Conservation (phyloP, 2,888 invertebrate genomes). For the Sclerodermus sp. region DNA sequence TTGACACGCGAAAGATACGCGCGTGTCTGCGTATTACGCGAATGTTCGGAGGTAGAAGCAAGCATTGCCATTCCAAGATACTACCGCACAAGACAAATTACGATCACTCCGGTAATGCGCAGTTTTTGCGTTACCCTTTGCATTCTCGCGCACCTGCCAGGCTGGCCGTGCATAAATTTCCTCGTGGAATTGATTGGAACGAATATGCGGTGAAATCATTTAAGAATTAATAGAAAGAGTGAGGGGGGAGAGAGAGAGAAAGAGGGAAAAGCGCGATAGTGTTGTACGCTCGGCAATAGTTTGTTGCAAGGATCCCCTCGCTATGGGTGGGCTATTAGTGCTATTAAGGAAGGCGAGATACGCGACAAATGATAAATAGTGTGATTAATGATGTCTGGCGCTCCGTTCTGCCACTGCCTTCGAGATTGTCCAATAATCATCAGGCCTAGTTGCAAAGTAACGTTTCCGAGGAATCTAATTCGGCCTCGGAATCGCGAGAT, state of each 20-base stretch:
- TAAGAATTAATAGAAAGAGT: neutral
- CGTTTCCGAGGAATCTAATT: slow-evolving; percentile 1
- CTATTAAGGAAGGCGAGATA: slow-evolving; percentile 39
- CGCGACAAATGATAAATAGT: slow-evolving; percentile 50
- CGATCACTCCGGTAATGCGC: slow-evolving; percentile 6
- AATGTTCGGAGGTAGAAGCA: too few species aligned
- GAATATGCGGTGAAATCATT: slow-evolving; percentile 11
- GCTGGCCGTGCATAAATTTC: slow-evolving; percentile 4
- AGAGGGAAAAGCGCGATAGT: neutral
- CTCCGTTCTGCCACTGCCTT: slow-evolving; percentile 24
- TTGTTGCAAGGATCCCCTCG: slow-evolving; percentile 24
- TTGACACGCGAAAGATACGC: too few species aligned
- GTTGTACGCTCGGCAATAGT: slow-evolving; percentile 25
- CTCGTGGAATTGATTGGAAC: slow-evolving; percentile 14
- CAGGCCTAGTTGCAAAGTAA: slow-evolving; percentile 22
- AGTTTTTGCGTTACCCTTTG: slow-evolving; percentile 1
- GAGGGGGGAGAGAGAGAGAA: slow-evolving; percentile 1
- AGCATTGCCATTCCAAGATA: too few species aligned
- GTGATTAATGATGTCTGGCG: slow-evolving; percentile 43
- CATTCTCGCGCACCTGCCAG: neutral
- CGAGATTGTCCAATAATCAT: slow-evolving; percentile 49
- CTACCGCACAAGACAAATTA: slow-evolving; percentile 6
- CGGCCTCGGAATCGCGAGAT: too few species aligned
- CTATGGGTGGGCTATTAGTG: slow-evolving; percentile 40
- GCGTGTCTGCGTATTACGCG: too few species aligned